phyloP scores from a whole-genome alignment of 2,888 invertebrate species.

The Nomada ruficornis region DNA sequence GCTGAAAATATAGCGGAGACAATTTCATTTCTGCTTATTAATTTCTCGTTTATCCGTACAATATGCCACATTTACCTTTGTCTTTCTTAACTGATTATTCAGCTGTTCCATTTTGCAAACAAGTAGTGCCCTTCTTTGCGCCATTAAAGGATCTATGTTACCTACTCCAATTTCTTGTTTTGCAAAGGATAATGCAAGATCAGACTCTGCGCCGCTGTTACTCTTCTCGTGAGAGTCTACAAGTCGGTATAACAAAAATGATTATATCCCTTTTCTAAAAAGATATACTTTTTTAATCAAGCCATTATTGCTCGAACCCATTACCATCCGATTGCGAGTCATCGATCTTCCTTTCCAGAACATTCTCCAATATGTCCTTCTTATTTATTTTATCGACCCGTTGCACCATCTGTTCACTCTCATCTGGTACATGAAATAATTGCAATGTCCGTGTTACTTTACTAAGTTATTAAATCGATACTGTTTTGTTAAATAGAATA shows the following conservation, averaged over 20 bases:
- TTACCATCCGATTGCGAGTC: background rate
- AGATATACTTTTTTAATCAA: background rate
- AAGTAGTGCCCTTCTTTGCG: conserved; percentile 72
- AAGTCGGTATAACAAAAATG: background rate
- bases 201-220: conserved; percentile 3
- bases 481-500: background rate
- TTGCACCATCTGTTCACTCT: fast-evolving
- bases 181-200: conserved; percentile 60
- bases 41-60: background rate
- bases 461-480: background rate
- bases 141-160: conserved; percentile 69
- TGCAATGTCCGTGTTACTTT: background rate
- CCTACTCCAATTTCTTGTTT: conserved; percentile 67
- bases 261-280: background rate
- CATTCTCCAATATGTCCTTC: background rate
- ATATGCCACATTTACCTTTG: conserved; percentile 64
- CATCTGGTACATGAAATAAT: conserved; percentile 2
- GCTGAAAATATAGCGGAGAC: conserved; percentile 48
- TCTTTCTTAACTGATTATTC: conserved; percentile 67
- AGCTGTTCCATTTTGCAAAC: conserved; percentile 67
- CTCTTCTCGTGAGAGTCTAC: conserved; percentile 9
- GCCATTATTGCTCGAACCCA: background rate
- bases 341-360: background rate
- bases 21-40: background rate
- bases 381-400: background rate